Evolutionary conservation across 2,113 vertebrate genomes (phyloP).

Genomic region (Xiphias gladius): DNA sequence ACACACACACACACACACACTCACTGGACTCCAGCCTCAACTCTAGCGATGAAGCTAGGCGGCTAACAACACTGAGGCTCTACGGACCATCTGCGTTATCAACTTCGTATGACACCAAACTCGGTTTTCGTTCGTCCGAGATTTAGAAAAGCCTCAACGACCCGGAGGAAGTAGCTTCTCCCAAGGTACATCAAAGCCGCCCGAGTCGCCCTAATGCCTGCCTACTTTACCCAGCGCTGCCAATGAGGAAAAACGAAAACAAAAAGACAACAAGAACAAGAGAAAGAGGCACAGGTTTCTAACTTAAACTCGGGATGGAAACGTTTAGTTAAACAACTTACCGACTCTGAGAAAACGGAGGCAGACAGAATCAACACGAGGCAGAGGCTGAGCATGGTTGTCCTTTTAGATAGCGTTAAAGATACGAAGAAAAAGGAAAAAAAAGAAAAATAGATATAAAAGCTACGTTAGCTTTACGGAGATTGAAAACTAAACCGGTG

Average conservation of each 20-base stretch:
- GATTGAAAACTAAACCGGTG: not conserved
- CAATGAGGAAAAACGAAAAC: too few species aligned
- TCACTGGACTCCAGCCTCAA: not conserved
- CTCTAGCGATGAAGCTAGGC: not conserved
- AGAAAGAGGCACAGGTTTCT: not conserved
- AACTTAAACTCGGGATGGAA: not conserved
- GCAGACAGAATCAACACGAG: slow-evolving; percentile 76
- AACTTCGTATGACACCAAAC: too few species aligned
- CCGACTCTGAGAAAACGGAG: slow-evolving; percentile 83
- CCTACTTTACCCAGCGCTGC: too few species aligned
- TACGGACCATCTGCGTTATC: not conserved
- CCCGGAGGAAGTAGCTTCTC: too few species aligned
- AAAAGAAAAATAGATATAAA: not conserved
- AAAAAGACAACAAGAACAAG: too few species aligned
- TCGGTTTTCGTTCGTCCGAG: too few species aligned
- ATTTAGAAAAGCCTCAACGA: too few species aligned
- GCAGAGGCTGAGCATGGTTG: slow-evolving; percentile 76
- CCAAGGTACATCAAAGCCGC: not conserved
- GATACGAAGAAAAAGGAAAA: not conserved
- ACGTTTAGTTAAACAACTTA: slow-evolving; percentile 67
- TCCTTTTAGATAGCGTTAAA: not conserved
- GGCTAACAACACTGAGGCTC: slow-evolving; percentile 32
- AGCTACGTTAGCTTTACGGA: not conserved
- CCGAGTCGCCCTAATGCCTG: not conserved
- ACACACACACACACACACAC: too few species aligned